These are phyloP conservation scores for Acanthosepion esculentum DNA, from an alignment of 2,888 invertebrate species.

Conservation along the genomic window DNA sequence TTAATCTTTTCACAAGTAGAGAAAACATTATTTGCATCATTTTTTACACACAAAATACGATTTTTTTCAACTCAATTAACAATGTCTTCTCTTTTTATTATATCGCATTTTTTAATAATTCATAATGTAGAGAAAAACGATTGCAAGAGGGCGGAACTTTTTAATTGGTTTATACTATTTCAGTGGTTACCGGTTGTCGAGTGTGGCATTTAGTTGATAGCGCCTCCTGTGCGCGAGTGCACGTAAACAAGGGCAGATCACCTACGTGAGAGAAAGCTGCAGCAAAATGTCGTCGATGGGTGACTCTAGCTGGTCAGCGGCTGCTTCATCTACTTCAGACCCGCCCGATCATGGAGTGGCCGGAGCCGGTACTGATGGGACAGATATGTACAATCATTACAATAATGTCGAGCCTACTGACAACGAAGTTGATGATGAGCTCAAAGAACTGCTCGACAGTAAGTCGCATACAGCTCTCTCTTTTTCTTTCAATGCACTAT, in stretches of 20 bases:
- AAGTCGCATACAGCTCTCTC: not conserved
- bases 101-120: no score
- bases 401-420: slow-evolving; percentile 39
- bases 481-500: not conserved
- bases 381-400: not conserved
- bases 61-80: no score
- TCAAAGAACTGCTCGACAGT: slow-evolving; percentile 45
- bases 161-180: not conserved
- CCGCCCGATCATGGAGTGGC: not conserved
- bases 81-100: no score
- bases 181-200: not conserved
- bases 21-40: no score
- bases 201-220: not conserved
- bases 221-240: not conserved
- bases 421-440: slow-evolving; percentile 46
- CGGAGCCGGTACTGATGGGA: slow-evolving; percentile 22
- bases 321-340: not conserved
- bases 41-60: no score
- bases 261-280: slow-evolving; percentile 3
- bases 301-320: not conserved
- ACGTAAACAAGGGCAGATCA: slow-evolving; percentile 16
- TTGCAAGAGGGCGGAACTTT: not conserved
- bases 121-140: no score
- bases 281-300: slow-evolving; percentile 33
- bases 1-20: no score